Evolutionary conservation across 1,140 invertebrate genomes (phyloP), one percentile per base, ranked within the genome.

Genomic region (Drosophila azteca): DNA sequence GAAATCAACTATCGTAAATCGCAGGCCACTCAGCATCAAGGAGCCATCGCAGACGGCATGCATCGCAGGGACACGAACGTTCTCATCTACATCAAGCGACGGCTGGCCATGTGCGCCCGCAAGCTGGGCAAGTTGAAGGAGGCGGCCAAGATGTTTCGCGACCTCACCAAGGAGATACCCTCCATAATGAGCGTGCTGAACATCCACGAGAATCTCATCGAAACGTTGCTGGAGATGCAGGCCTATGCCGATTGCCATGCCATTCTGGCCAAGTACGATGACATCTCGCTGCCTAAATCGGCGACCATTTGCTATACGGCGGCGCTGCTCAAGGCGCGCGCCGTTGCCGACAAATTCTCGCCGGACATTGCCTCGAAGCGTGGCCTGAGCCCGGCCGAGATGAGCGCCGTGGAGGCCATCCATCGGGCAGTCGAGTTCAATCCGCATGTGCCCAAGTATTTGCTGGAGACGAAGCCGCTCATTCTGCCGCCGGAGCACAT

Each of bases 351-450:
- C 83, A 98, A 98, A 92, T 96, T 96, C 92, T 97, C 97, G 22
- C 96, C 97, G 26, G 97, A 98, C 84, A 94, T 97, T 58, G 96
- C 97, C 17, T 96, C 96, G 77, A 97, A 97, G 92, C 93, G 97
- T 82, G 97, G 97, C 1, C 92, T 98, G 44, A 97, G 95, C 49
- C 94, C 96, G 29, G 96, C 97, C 20, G 98, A 99, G 93, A 96
- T 98, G 95, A 96, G 95, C 72, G 98, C 98, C 3, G 96, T 99
- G 4, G 98, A 99, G 93, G 98, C 98, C 6, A 98, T 99, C 85
- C 98, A 99, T 92, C 93, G 97, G 92, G 98, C 98, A 1, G 98
- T 99, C 6, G 98, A 99, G 92, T 99, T 99, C 92, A 99, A 99
- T 94, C 98, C 98, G 54, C 98, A 99, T 93, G 98, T 99, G 83